phyloP scores from a whole-genome alignment of 2,888 invertebrate species.

The Flexamia atlantica region DNA sequence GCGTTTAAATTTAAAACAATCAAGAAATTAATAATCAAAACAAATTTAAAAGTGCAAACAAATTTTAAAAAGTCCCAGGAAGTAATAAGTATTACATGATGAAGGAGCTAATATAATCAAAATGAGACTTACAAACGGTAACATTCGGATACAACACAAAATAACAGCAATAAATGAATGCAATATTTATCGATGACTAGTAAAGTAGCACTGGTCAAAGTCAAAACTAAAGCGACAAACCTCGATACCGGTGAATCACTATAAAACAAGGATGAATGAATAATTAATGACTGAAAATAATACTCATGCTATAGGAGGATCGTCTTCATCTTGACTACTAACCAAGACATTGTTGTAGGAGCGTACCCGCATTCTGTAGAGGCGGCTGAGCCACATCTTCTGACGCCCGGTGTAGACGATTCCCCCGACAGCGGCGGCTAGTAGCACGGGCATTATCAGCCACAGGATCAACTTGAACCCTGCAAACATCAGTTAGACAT shows the following conservation, averaged over 20 bases:
- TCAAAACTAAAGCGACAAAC: background rate
- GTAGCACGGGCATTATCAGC: constrained; percentile 41
- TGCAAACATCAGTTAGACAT: too few relatives aligned
- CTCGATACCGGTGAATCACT: background rate
- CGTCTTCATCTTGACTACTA: constrained; percentile 60
- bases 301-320: constrained; percentile 57
- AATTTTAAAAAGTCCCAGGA: too few relatives aligned
- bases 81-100: background rate
- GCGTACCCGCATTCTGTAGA: constrained; percentile 49
- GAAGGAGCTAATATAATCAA: background rate
- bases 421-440: constrained; percentile 7
- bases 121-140: background rate
- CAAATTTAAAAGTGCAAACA: too few relatives aligned
- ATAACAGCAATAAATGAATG: background rate
- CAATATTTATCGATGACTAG: background rate
- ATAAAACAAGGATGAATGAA: background rate
- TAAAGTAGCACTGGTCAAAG: background rate
- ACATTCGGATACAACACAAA: background rate
- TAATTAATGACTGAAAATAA: background rate
- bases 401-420: constrained; percentile 38
- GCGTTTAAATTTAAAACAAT: background rate
- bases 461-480: constrained; percentile 48
- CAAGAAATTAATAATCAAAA: background rate
- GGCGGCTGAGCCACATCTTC: constrained; percentile 53
- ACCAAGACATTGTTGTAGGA: constrained; percentile 57